These are phyloP conservation scores for Saccopteryx leptura DNA, from an alignment of 2,113 vertebrate genomes.

Conservation along the genomic window DNA sequence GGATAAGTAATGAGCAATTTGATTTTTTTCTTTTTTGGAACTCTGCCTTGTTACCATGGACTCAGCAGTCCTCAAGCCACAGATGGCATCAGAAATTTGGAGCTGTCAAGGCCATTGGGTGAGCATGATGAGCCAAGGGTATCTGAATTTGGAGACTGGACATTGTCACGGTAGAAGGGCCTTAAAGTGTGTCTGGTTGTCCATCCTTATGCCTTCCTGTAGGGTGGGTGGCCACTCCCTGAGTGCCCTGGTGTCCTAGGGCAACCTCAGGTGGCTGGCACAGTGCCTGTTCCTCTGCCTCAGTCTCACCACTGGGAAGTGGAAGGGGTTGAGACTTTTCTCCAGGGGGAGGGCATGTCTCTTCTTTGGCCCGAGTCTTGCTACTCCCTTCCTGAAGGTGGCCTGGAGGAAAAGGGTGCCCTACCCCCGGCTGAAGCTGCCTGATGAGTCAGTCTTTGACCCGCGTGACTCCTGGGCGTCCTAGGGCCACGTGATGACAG, in stretches of 20 bases:
- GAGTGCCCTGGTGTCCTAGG: rapidly evolving
- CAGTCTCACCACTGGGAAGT: not conserved
- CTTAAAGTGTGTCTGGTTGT: too few species aligned
- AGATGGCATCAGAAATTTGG: not conserved
- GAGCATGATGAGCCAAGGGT: not conserved
- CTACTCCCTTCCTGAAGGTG: not conserved
- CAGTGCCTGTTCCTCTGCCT: not conserved
- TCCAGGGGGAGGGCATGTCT: too few species aligned
- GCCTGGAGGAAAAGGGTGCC: not conserved
- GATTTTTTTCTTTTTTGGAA: not conserved
- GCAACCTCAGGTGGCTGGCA: not conserved
- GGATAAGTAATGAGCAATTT: not conserved
- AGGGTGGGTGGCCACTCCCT: not conserved
- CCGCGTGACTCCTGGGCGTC: rapidly evolving
- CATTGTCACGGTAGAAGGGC: not conserved
- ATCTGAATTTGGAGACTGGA: not conserved
- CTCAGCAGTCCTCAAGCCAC: not conserved
- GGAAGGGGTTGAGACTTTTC: not conserved
- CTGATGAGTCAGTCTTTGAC: not conserved
- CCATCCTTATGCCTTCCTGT: not conserved
- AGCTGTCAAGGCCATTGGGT: rapidly evolving
- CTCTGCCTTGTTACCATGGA: not conserved
- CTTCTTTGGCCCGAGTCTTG: not conserved
- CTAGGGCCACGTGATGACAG: not conserved
- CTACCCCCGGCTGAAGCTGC: rapidly evolving